These are phyloP conservation scores for Aphis gossypii DNA, from an alignment of 1,140 invertebrate genomes.

Conservation along the genomic window DNA sequence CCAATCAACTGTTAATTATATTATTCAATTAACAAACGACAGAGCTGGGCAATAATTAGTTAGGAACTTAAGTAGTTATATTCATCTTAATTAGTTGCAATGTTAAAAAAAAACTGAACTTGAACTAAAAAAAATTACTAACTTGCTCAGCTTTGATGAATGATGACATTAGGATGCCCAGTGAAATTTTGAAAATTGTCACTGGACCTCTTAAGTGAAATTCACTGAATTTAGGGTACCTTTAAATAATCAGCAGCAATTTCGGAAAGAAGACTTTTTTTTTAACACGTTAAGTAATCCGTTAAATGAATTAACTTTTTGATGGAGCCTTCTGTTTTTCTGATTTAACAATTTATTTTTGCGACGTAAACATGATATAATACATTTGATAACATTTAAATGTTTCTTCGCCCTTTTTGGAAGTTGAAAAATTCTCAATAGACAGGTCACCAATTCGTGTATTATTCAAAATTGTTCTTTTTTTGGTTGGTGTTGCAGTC, in stretches of 20 bases:
- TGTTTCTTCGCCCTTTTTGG: neutral
- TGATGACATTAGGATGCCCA: too few species aligned
- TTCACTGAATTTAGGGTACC: neutral
- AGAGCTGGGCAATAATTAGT: too few species aligned
- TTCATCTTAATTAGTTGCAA: too few species aligned
- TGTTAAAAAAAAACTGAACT: too few species aligned
- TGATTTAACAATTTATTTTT: neutral
- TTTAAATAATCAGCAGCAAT: neutral
- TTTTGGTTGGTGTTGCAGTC: too few species aligned
- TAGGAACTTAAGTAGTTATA: too few species aligned
- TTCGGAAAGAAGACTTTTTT: neutral
- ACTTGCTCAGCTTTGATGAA: too few species aligned
- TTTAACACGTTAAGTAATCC: neutral
- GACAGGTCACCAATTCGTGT: neutral
- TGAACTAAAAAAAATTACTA: too few species aligned
- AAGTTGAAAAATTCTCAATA: neutral
- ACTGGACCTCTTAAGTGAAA: neutral
- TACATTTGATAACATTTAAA: neutral
- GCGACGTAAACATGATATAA: neutral
- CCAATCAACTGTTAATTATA: too few species aligned
- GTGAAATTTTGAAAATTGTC: too few species aligned
- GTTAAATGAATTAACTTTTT: neutral
- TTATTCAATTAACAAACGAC: too few species aligned
- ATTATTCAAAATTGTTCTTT: neutral
- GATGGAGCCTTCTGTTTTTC: neutral